Evolutionary conservation across 2,888 invertebrate genomes (phyloP), one percentile per base, ranked within the genome.

Genomic region (Chrysodeixis includens): DNA sequence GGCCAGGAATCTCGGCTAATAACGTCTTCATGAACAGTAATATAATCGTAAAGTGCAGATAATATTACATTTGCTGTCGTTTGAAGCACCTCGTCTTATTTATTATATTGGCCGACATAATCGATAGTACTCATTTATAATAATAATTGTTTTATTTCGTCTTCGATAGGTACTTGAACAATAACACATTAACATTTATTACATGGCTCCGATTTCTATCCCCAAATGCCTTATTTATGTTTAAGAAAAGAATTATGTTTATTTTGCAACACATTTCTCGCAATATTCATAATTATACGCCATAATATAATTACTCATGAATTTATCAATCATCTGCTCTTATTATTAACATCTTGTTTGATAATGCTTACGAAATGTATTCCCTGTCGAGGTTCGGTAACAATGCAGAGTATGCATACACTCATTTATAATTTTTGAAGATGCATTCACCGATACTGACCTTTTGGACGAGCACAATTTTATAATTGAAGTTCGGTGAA

Each of bases 301-400:
- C 57, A 65, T 75, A 68, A 74, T 6, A n/a, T n/a, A n/a, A n/a
- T 76, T 76, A 68, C 67, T 64, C 64, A 61, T 62, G 69, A 66
- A 78, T n/a, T 83, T 78, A 76, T 72, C 61, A 64, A 61, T 59
- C 67, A 67, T 68, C 71, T 12, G 30, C 20, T 52, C 32, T 40
- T 62, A 78, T 71, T 74, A 79, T 78, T 79, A 78, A 73, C 76
- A 74, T 75, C 66, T 80, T 82, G 83, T 87, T 85, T 81, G 75
- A 85, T 81, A 65, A 66, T 58, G 49, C 71, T 88, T 87, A 62
- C 70, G 82, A 80, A 83, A 89, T 66, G 64, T 62, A 65, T 78
- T 79, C 83, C 40, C 79, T 83, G 84, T 71, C 69, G 69, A 76
- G 78, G 14, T 30, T 49, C 57, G 57, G 79, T 74, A 71, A 77